These are phyloP conservation scores for Rhinophrynus dorsalis DNA, from an alignment of 2,797 vertebrate genomes.

Conservation along the genomic window DNA sequence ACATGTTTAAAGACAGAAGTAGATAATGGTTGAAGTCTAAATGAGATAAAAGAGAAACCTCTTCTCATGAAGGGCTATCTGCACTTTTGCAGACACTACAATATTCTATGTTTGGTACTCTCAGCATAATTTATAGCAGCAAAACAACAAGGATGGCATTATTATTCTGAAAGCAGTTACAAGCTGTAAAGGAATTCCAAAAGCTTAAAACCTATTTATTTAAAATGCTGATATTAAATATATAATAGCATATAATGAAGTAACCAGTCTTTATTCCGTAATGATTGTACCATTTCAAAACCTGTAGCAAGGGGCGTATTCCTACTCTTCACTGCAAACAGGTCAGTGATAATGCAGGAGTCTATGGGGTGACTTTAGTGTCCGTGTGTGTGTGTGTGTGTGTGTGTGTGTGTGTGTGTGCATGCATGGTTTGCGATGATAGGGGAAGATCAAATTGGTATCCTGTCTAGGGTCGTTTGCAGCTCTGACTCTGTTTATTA, in stretches of 20 bases:
- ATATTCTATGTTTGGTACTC: conserved; percentile 76
- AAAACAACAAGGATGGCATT: conserved; percentile 60
- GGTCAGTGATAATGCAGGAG: no score
- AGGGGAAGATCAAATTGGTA: no score
- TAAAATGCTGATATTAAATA: conserved; percentile 55
- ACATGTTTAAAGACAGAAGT: conserved; percentile 93
- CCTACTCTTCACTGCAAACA: no score
- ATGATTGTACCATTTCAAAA: conserved; percentile 21
- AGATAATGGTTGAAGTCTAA: conserved; percentile 95
- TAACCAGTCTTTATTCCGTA: conserved; percentile 32
- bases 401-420: no score
- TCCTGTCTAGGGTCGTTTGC: no score
- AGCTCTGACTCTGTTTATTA: no score
- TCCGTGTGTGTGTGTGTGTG: no score
- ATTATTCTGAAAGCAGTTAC: conserved; percentile 59
- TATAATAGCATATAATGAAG: conserved; percentile 38
- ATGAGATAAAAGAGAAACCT: conserved; percentile 90
- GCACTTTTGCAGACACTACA: conserved; percentile 89
- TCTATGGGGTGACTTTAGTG: no score
- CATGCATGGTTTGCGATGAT: no score
- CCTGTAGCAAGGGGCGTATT: no score
- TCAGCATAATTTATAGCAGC: conserved; percentile 86
- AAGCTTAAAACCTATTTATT: conserved; percentile 63
- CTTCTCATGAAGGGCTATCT: conserved; percentile 99
- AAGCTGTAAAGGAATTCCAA: conserved; percentile 64